Percentiles rank a stretch among this genome's conserved stretches.
Conservation (phyloP, 2,113 vertebrate genomes). For the Triplophysa rosa region DNA sequence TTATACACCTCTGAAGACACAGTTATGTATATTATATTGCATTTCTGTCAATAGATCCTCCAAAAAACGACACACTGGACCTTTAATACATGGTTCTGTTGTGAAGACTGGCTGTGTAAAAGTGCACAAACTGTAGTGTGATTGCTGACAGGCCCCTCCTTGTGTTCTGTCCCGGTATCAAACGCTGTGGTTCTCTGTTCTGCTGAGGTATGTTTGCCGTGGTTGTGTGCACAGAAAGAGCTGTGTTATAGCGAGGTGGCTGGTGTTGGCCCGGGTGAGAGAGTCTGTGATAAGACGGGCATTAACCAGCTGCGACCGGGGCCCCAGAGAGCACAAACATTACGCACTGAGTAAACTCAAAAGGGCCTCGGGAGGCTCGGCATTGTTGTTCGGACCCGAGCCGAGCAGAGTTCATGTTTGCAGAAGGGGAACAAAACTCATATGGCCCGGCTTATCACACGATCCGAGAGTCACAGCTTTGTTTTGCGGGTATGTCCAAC, state of each 20-base stretch:
- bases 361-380: slow-evolving; percentile 63
- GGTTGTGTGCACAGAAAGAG: slow-evolving; percentile 57
- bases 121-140: background rate
- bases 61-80: too few species aligned
- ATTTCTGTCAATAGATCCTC: too few species aligned
- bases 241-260: slow-evolving; percentile 9
- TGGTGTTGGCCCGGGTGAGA: slow-evolving; percentile 20
- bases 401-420: slow-evolving; percentile 60
- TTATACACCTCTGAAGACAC: too few species aligned
- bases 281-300: slow-evolving; percentile 64
- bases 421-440: slow-evolving; percentile 63
- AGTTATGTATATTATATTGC: too few species aligned
- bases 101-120: too few species aligned
- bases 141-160: background rate
- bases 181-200: slow-evolving; percentile 48
- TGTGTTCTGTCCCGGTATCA: slow-evolving; percentile 4
- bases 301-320: slow-evolving; percentile 61
- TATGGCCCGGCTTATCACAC: slow-evolving; percentile 66
- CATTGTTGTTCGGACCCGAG: slow-evolving; percentile 70
- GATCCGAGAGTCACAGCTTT: slow-evolving; percentile 58
- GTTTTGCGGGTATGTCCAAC: slow-evolving; percentile 36
- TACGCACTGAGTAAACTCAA: slow-evolving; percentile 77
- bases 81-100: too few species aligned
- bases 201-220: slow-evolving; percentile 64
- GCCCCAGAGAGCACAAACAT: slow-evolving; percentile 74